Base-by-base conservation (phyloP, 1,140 invertebrate genomes). In the Drosophila malerkotliana region DNA sequence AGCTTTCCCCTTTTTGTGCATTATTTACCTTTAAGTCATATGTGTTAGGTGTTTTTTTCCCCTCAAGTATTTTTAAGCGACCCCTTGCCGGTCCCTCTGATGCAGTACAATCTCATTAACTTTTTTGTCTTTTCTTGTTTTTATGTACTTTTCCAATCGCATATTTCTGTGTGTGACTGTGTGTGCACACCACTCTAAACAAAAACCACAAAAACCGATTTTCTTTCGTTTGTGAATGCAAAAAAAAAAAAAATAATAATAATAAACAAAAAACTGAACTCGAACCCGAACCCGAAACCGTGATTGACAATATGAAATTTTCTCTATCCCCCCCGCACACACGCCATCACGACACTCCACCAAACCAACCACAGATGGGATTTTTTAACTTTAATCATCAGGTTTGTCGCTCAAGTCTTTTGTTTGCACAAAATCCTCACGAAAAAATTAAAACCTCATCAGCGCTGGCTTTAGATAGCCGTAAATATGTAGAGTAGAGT, bases 381-480 rank as follows among this genome's bases (percentile, higher is more conserved):
- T 91, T 91, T 80, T 91, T 91, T 90, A 91, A 90, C 80, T 91
- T 90, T 91, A 91, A 88, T 88, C 90, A 90, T 84, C 90, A 91
- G 90, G 90, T 91, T 91, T 91, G 90, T 91, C 84, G 79, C 58
- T 90, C 81, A 90, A 91, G 85, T 91, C 90, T 91, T 91, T 91
- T 90, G 90, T 91, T 69, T 85, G 66, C 81, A 84, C 57, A 55
- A 85, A 58, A 61, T 32, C 34, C 58, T 54, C 49, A 39, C 39
- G 44, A 58, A 61, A 61, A 51, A 63, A 60, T 58, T 81, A 78
- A 83, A 82, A 63, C 76, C 75, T 67, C 75, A 78, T 75, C 59
- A 83, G 57, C 44, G 44, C 44, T 10, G 18, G 15, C 18, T 21
- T 10, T 57, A 55, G 59, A 68, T 47, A 47, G 64, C 32, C 32